Percentiles rank a stretch among this genome's conserved stretches.
These are phyloP conservation scores for Podotricha telesiphe DNA, from an alignment of 2,888 invertebrate species.

Conservation along the genomic window DNA sequence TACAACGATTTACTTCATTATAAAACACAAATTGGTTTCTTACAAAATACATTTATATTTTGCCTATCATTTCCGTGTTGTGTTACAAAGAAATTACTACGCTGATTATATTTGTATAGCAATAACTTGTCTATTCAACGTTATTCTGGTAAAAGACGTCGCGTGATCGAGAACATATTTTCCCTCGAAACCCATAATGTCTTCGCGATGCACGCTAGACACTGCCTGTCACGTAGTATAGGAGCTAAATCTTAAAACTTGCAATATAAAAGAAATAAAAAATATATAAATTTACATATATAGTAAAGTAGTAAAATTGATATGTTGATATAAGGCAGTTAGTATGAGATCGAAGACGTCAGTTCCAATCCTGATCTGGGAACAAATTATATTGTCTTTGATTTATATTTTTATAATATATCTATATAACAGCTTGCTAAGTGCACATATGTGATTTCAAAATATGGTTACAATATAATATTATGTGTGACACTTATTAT, in stretches of 20 bases:
- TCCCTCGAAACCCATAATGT: slow-evolving; percentile 61
- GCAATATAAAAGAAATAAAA: not conserved
- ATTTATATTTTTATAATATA: too few species aligned
- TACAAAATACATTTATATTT: not conserved
- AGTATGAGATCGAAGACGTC: too few species aligned
- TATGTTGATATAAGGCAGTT: too few species aligned
- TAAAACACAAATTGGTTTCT: not conserved
- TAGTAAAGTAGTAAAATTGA: too few species aligned
- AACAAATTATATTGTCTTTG: too few species aligned
- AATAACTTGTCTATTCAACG: slow-evolving; percentile 15
- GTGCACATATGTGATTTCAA: too few species aligned
- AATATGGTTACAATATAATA: too few species aligned
- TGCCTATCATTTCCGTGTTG: not conserved
- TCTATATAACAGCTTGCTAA: too few species aligned
- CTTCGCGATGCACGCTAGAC: slow-evolving; percentile 65
- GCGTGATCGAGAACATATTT: slow-evolving; percentile 66
- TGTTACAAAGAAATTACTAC: not conserved
- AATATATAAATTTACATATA: not conserved
- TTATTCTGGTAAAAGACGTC: slow-evolving; percentile 47
- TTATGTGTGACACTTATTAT: too few species aligned
- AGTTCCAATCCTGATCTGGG: too few species aligned
- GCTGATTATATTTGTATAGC: slow-evolving; percentile 6
- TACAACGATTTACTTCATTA: not conserved
- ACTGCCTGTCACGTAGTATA: slow-evolving; percentile 69
- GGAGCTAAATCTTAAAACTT: slow-evolving; percentile 49